phyloP scores from a whole-genome alignment of 2,888 invertebrate genomes.

The Cantharis rufa region DNA sequence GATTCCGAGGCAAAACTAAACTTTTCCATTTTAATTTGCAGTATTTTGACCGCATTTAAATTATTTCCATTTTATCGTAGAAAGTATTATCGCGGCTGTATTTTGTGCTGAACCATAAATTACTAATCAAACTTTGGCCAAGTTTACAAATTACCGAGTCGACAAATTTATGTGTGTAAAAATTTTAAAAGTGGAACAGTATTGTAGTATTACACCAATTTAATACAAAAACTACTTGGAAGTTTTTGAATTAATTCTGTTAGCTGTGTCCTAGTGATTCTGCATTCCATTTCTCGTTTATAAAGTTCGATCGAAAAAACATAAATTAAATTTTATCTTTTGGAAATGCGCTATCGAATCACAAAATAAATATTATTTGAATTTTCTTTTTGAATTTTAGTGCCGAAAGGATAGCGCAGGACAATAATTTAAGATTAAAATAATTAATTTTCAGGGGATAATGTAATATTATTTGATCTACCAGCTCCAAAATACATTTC shows the following conservation, averaged over 20 bases:
- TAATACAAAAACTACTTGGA: slow-evolving; percentile 8
- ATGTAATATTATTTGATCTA: neutral
- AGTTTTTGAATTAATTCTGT: slow-evolving; percentile 10
- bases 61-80: neutral
- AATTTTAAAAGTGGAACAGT: neutral
- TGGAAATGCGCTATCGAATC: neutral
- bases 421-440: neutral
- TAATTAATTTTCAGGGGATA: neutral
- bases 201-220: neutral
- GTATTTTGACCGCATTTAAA: neutral
- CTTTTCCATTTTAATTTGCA: neutral
- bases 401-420: neutral
- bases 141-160: neutral
- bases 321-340: slow-evolving; percentile 8
- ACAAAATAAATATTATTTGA: neutral
- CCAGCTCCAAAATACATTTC: neutral
- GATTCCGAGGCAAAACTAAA: no score
- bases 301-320: neutral
- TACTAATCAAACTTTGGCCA: neutral
- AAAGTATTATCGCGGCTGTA: neutral
- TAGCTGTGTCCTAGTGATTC: neutral
- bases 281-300: neutral
- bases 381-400: neutral
- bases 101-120: neutral
- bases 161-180: slow-evolving; percentile 1